Evolutionary conservation across 2,888 invertebrate genomes (phyloP).

Genomic region (Arrhopalites spinosus): DNA sequence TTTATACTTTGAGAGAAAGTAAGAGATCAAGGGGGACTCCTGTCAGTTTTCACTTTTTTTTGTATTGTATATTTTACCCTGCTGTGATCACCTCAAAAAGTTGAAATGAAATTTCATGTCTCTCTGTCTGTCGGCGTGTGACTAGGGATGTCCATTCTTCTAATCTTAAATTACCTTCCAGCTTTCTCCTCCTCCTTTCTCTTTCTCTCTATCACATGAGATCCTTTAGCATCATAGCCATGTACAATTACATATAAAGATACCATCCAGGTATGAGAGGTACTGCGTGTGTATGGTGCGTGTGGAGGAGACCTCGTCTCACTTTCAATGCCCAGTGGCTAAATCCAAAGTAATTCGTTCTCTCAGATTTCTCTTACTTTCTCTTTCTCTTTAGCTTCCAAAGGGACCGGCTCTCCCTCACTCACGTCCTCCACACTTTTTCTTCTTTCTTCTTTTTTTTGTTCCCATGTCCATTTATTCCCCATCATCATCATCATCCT

Average conservation of each 20-base stretch:
- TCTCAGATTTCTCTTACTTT: slow-evolving; percentile 29
- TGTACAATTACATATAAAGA: background rate
- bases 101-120: slow-evolving; percentile 8
- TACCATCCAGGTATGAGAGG: background rate
- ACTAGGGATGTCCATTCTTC: slow-evolving; percentile 12
- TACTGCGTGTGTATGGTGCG: background rate
- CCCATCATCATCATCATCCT: slow-evolving; percentile 16
- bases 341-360: slow-evolving; percentile 40
- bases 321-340: slow-evolving; percentile 24
- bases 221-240: background rate
- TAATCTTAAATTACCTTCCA: slow-evolving; percentile 22
- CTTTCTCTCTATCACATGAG: background rate
- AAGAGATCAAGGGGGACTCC: slow-evolving; percentile 33
- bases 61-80: background rate
- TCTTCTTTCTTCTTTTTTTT: slow-evolving; percentile 4
- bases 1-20: slow-evolving; percentile 1
- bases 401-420: slow-evolving; percentile 20
- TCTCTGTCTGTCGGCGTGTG: background rate
- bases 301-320: background rate
- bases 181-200: background rate
- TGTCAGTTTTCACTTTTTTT: background rate
- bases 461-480: slow-evolving; percentile 17
- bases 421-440: background rate
- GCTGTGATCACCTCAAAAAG: background rate
- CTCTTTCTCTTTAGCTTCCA: slow-evolving; percentile 19